A percentile compares a stretch with the other conserved stretches of the same genome.
Conservation (phyloP, 2,888 invertebrate species). For the Seira sanloemensis region DNA sequence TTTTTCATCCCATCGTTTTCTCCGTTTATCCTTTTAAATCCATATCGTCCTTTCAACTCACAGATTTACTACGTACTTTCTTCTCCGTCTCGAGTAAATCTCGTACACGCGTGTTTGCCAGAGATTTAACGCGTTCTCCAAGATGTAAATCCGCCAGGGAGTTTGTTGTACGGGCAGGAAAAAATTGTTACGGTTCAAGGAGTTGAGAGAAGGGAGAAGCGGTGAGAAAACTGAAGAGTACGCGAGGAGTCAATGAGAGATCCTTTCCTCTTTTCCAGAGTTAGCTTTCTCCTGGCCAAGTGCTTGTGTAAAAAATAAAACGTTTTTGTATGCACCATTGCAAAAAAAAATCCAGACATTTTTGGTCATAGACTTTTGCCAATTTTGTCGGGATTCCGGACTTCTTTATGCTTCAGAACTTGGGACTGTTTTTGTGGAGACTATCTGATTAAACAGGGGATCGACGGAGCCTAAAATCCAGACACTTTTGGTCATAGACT, state of each 20-base stretch:
- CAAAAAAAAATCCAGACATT: no score
- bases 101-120: slow-evolving; percentile 48
- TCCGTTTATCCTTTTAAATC: slow-evolving; percentile 63
- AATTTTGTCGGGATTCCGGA: neutral
- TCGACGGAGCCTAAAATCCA: neutral
- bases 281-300: no score
- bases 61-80: slow-evolving; percentile 51
- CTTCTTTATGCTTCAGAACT: neutral
- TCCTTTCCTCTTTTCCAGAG: slow-evolving; percentile 11
- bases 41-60: slow-evolving; percentile 62
- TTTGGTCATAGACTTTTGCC: slow-evolving; percentile 3
- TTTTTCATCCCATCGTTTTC: slow-evolving; percentile 37
- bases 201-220: neutral
- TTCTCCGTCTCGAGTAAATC: slow-evolving; percentile 44
- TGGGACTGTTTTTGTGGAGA: neutral
- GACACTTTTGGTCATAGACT: neutral
- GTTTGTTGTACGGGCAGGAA: slow-evolving; percentile 27
- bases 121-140: slow-evolving; percentile 50
- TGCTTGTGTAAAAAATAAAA: no score
- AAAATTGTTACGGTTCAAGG: slow-evolving; percentile 35
- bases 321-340: neutral
- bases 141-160: slow-evolving; percentile 57
- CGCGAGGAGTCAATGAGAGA: slow-evolving; percentile 36
- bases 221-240: slow-evolving; percentile 1
- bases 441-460: neutral